phyloP scores from a whole-genome alignment of 2,113 vertebrate genomes.

The Sylvilagus bachmani region DNA sequence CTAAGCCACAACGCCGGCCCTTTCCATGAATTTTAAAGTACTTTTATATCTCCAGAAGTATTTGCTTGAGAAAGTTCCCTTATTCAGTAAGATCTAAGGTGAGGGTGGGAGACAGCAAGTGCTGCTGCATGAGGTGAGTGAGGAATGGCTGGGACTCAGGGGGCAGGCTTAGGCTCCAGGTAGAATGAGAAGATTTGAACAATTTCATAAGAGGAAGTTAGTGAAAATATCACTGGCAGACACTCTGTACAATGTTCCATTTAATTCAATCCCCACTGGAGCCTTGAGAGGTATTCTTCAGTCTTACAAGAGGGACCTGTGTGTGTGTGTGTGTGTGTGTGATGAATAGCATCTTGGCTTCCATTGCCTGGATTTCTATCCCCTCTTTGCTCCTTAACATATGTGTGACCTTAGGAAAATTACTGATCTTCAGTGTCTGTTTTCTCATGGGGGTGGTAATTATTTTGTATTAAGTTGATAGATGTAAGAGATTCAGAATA shows the following conservation, averaged over 20 bases:
- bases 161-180: not conserved
- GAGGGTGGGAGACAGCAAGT: not conserved
- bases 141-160: not conserved
- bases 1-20: no score
- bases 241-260: no score
- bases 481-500: not conserved
- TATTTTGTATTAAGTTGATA: slow-evolving; percentile 23
- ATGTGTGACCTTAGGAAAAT: not conserved
- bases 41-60: not conserved
- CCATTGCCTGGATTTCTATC: not conserved
- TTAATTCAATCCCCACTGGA: not conserved
- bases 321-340: not conserved
- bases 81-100: not conserved
- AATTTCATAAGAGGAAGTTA: not conserved
- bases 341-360: not conserved
- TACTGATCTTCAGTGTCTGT: not conserved
- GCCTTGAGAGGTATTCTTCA: not conserved
- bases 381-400: not conserved
- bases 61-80: not conserved
- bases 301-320: not conserved
- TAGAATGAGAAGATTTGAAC: not conserved
- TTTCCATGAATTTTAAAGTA: no score
- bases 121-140: not conserved
- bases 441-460: not conserved
- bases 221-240: not conserved